phyloP scores from a whole-genome alignment of 2,888 invertebrate species.

The Perizoma affinitatum region DNA sequence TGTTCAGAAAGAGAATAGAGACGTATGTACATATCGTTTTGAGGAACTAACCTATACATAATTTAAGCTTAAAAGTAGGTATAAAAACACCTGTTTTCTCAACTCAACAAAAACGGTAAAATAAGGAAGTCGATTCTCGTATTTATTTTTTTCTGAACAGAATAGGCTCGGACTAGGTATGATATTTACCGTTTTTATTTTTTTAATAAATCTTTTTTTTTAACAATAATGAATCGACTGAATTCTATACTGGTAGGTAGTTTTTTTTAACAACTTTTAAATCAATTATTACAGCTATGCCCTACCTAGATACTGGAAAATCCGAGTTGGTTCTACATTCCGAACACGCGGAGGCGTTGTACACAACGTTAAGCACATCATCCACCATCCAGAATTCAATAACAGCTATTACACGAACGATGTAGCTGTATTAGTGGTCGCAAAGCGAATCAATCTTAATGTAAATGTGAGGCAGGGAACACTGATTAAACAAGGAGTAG shows the following conservation, averaged over 20 bases:
- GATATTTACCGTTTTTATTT: too few relatives aligned
- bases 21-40: too few relatives aligned
- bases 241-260: too few relatives aligned
- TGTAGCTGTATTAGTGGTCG: conserved; percentile 62
- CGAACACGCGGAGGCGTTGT: conserved; percentile 63
- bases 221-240: too few relatives aligned
- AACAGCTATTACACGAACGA: conserved; percentile 68
- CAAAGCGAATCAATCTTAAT: conserved; percentile 56
- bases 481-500: conserved; percentile 62
- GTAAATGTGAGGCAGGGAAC: conserved; percentile 67
- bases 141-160: too few relatives aligned
- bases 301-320: conserved; percentile 65
- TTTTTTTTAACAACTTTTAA: background rate
- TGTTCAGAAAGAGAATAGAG: too few relatives aligned
- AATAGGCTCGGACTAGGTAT: background rate
- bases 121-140: too few relatives aligned
- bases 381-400: conserved; percentile 64
- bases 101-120: too few relatives aligned
- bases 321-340: conserved; percentile 71
- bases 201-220: too few relatives aligned
- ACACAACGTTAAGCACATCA: conserved; percentile 63
- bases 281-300: conserved; percentile 56
- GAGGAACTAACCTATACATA: too few relatives aligned
- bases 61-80: too few relatives aligned
- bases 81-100: too few relatives aligned